Evolutionary conservation across 2,888 invertebrate species (phyloP).

Genomic region (Temnothorax ravouxi): DNA sequence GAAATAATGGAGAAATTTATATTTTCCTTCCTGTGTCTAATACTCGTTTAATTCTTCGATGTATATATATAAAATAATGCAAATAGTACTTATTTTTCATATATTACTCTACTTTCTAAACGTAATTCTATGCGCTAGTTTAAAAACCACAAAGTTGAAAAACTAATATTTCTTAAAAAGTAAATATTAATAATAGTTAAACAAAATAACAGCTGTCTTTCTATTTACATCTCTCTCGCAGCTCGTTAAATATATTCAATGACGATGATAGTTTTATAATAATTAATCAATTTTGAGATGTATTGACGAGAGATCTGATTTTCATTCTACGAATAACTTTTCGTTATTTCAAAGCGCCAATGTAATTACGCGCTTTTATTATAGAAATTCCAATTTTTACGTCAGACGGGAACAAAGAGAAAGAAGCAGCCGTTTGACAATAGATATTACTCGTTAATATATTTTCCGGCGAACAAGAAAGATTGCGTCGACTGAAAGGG

Average conservation of each 20-base stretch:
- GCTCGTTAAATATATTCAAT: neutral
- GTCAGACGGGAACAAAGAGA: neutral
- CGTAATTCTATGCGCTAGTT: neutral
- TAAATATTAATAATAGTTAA: neutral
- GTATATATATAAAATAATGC: neutral
- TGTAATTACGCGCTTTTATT: constrained; percentile 24
- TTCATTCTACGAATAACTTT: neutral
- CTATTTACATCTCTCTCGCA: neutral
- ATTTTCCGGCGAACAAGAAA: constrained; percentile 42
- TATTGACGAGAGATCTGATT: constrained; percentile 10
- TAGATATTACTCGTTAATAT: constrained; percentile 57
- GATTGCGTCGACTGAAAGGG: constrained; percentile 34
- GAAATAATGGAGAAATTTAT: neutral
- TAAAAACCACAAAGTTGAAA: neutral
- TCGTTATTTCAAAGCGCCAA: neutral
- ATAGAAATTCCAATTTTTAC: constrained; percentile 38
- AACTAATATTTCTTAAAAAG: neutral
- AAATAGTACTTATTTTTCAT: neutral
- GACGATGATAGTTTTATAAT: neutral
- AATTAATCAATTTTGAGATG: neutral
- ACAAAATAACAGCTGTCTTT: neutral
- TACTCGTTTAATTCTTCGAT: neutral
- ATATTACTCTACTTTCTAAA: too few species aligned
- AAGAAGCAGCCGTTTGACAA: constrained; percentile 37
- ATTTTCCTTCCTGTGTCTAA: neutral